phyloP scores from a whole-genome alignment of 1,140 invertebrate genomes.

The Heliconius melpomene region DNA sequence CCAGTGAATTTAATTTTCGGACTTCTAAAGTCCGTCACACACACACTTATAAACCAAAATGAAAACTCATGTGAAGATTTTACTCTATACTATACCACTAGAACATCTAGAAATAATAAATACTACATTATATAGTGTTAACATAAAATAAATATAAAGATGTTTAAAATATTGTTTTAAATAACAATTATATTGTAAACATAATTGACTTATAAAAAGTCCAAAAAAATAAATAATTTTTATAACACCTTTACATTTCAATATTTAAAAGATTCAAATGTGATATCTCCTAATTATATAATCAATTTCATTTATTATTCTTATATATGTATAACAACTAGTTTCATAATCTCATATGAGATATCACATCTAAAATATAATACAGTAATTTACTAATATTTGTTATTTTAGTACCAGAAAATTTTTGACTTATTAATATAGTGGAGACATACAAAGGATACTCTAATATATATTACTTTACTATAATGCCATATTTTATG shows the following conservation, averaged over 20 bases:
- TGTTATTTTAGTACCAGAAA: not conserved
- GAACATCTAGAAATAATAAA: not conserved
- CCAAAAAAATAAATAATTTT: not conserved
- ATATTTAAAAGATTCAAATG: not conserved
- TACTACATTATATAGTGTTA: not conserved
- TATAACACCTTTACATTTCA: not conserved
- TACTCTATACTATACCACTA: not conserved
- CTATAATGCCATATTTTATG: not conserved
- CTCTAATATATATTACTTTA: not conserved
- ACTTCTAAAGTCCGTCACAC: slow-evolving; percentile 19
- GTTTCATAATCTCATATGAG: not conserved
- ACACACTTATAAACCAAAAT: slow-evolving; percentile 13
- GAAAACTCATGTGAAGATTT: slow-evolving; percentile 2
- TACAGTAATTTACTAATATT: not conserved
- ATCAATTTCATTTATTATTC: not conserved
- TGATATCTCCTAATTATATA: not conserved
- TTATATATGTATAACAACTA: too few relatives aligned
- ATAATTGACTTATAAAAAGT: too few relatives aligned
- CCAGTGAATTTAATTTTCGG: not conserved
- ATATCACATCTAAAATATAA: slow-evolving; percentile 1
- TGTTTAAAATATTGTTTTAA: not conserved
- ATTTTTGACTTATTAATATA: not conserved
- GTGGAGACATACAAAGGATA: not conserved
- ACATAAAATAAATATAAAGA: not conserved
- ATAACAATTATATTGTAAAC: too few relatives aligned